Percentiles rank a stretch among this genome's conserved stretches.
Evolutionary conservation across 2,888 invertebrate species (phyloP).

Genomic region (Heteromurus nitidus): DNA sequence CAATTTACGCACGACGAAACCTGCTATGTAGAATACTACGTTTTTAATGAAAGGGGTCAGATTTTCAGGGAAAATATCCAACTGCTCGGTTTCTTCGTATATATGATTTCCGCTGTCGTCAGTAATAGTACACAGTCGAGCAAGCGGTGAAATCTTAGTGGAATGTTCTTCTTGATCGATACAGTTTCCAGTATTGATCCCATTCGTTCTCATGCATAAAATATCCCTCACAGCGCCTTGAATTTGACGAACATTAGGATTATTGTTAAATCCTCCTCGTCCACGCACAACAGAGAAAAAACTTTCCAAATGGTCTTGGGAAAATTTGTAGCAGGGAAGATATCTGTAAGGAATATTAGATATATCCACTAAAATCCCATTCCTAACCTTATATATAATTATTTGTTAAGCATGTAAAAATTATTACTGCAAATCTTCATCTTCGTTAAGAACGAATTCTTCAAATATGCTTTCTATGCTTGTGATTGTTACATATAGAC

Average conservation of each 20-base stretch:
- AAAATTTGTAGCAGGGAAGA: background rate
- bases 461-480: background rate
- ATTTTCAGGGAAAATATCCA: too few relatives aligned
- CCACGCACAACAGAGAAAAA: constrained; percentile 11
- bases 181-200: background rate
- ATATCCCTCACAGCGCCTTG: background rate
- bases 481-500: background rate
- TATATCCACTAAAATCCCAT: background rate
- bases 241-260: constrained; percentile 10
- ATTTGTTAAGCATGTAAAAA: background rate
- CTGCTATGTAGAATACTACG: background rate
- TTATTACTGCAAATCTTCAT: background rate
- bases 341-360: constrained; percentile 10
- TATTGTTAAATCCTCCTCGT: constrained; percentile 16
- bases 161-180: background rate
- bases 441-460: background rate
- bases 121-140: background rate
- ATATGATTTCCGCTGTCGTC: background rate
- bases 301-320: constrained; percentile 9
- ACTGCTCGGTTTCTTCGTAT: background rate
- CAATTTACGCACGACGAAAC: background rate
- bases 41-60: background rate
- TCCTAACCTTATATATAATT: too few relatives aligned
- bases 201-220: constrained; percentile 7
- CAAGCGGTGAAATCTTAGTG: background rate